Percentiles rank a stretch among this genome's conserved stretches.
These are phyloP conservation scores for Leptodirus hochenwartii DNA, from an alignment of 2,888 invertebrate genomes.

Conservation along the genomic window DNA sequence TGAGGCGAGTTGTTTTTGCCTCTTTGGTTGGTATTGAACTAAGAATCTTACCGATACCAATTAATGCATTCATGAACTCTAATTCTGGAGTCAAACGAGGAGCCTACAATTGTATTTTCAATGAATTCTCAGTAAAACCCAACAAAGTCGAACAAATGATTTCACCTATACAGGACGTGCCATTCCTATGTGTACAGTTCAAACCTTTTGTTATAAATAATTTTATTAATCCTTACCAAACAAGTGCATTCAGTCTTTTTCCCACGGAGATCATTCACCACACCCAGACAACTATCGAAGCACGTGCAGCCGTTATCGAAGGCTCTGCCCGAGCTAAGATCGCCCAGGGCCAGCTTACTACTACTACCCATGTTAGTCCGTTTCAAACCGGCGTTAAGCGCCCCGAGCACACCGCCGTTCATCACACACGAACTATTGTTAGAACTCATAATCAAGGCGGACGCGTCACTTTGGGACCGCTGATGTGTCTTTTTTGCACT, in stretches of 20 bases:
- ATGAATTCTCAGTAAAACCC: too few species aligned
- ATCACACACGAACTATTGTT: conserved; percentile 8
- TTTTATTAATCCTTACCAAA: conserved; percentile 33
- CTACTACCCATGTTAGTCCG: too few species aligned
- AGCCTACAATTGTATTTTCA: conserved; percentile 41
- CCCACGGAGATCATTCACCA: conserved; percentile 60
- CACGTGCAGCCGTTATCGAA: conserved; percentile 94
- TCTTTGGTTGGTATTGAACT: conserved; percentile 74
- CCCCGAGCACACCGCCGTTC: conserved; percentile 12
- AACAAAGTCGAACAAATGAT: conserved; percentile 9
- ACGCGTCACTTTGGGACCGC: conserved; percentile 66
- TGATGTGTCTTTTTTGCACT: conserved; percentile 59
- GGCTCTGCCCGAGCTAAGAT: conserved; percentile 83
- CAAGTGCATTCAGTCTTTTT: conserved; percentile 61
- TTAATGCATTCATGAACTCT: conserved; percentile 75
- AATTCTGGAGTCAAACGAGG: conserved; percentile 67
- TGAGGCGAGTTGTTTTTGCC: conserved; percentile 76
- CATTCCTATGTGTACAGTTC: too few species aligned
- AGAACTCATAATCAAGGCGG: conserved; percentile 38
- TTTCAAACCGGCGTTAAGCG: too few species aligned
- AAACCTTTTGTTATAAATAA: too few species aligned
- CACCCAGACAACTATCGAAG: conserved; percentile 67
- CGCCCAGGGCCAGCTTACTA: conserved; percentile 62
- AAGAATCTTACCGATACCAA: conserved; percentile 68
- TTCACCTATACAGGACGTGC: too few species aligned